Base-by-base conservation (phyloP, 2,797 vertebrate species). In the Hydrocynus forskahlii region DNA sequence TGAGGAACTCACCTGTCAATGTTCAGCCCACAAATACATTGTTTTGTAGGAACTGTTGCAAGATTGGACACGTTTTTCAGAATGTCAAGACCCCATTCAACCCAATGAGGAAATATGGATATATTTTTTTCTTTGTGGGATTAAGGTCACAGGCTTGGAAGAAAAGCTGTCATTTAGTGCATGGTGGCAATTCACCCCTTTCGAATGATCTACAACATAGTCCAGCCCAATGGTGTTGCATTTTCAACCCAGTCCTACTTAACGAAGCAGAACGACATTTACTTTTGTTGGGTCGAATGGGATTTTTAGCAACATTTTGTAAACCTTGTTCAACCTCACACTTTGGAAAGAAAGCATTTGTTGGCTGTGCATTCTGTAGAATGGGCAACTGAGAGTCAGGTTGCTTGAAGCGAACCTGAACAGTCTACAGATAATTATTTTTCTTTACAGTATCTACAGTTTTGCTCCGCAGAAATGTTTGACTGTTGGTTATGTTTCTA, bases 401-500 rank as follows among this genome's bases (percentile, higher is more conserved):
- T 75, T 68, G 63, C 71, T 75, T 75, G 72, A 75, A 38, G 54
- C 35, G 52, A 52, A 75, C 57, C 25, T 52, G 54, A 69, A 69
- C 19, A 4, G 10, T 48, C 23, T 67, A 48, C 16, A 59, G 38
- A 29, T 48, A 25, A 45, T 74, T 80, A 16, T 80, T 80, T 67
- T 48, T 55, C 8, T 16, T 29, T 25, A 1, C 29, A 17, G 76
- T 69, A 38, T 17, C 5, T 75, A 38, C 8, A 19, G 38, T 55
- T 50, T 52, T 68, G 57, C 73, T 81, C 66, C 38, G 79, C 79
- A 69, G 54, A 52, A 50, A 59, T 35, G 70, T 66, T 43, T 50
- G 68, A 72, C 9, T 79, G 68, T 74, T 73, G 62, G 80, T 81
- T 81, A 23, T 70, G 57, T 81, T 71, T 81, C 72, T 81, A 81